phyloP scores from a whole-genome alignment of 2,797 vertebrate species.

The Rhinophrynus dorsalis region DNA sequence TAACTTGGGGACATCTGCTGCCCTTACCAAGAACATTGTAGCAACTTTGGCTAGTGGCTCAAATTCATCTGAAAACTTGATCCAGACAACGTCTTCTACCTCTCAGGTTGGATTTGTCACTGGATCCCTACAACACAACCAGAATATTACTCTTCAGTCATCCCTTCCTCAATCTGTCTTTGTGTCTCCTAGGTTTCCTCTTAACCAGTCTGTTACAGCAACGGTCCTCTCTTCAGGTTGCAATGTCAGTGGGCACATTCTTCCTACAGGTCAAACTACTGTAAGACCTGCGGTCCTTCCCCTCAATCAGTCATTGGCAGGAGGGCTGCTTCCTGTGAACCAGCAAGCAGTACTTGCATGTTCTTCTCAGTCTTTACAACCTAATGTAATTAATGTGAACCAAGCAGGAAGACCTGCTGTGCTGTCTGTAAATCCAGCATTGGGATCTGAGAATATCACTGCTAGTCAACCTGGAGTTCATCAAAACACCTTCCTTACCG shows the following conservation, averaged over 20 bases:
- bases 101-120: conserved; percentile 68
- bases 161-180: conserved; percentile 70
- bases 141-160: conserved; percentile 58
- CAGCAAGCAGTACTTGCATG: conserved; percentile 66
- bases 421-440: conserved; percentile 60
- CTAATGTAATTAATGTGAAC: conserved; percentile 69
- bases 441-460: conserved; percentile 56
- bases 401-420: conserved; percentile 63
- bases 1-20: conserved; percentile 41
- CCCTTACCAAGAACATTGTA: conserved; percentile 39
- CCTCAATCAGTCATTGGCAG: conserved; percentile 52
- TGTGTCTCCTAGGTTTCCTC: conserved; percentile 68
- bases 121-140: conserved; percentile 64
- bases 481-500: conserved; percentile 80
- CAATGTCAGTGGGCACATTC: conserved; percentile 44
- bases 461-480: conserved; percentile 55
- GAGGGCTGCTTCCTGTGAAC: conserved; percentile 63
- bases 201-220: conserved; percentile 58
- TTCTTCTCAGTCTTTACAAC: conserved; percentile 55
- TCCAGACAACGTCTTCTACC: conserved; percentile 52
- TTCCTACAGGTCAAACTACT: conserved; percentile 57
- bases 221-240: conserved; percentile 62
- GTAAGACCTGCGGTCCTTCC: conserved; percentile 59
- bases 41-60: conserved; percentile 51
- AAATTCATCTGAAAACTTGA: conserved; percentile 57